Base-by-base conservation (phyloP, 2,113 vertebrate genomes). In the Holacanthus passer region DNA sequence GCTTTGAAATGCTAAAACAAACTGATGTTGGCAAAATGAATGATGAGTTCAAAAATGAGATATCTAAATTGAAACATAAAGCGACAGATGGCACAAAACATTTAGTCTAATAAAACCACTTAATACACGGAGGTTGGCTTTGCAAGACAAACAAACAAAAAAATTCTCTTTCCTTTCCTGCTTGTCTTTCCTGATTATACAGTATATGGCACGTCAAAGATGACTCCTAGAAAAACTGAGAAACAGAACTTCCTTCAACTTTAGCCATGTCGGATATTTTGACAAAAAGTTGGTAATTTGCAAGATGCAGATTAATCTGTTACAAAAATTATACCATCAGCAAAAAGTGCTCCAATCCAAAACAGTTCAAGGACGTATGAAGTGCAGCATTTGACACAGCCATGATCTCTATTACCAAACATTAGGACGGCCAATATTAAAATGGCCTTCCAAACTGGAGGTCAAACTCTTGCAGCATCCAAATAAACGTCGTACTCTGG, bases 1-100 rank as follows among this genome's bases (percentile, higher is more conserved):
- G 81, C 70, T 87, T 78, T 85, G 35, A 88, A 86, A 87, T 75
- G 68, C 70, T 88, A 71, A 89, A 86, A 79, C 52, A 77, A 66
- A 45, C 50, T 73, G 37, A 75, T 67, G 59, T 56, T 67, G 56
- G 59, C 50, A 66, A 89, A 86, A 70, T 89, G 19, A 77, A 85
- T 62, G 32, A 64, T 62, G 31, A 50, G 43, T 73, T 76, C 13
- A 56, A 69, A 73, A 79, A 81, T 56, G 27, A 35, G 53, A 73
- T 27, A 59, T 75, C 37, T 43, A 82, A 72, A 83, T 50, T 78
- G 52, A 86, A 82, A 74, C 24, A 55, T 50, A 77, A 69, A 82
- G 58, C 68, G 70, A 72, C n/a, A 20, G 52, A 58, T 48, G 48
- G 35, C 50, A n/a, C 14, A 66, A 79, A 79, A 78, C 29, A 63